Conservation (phyloP, 2,888 invertebrate species). For the Acrobeloides nanus region DNA sequence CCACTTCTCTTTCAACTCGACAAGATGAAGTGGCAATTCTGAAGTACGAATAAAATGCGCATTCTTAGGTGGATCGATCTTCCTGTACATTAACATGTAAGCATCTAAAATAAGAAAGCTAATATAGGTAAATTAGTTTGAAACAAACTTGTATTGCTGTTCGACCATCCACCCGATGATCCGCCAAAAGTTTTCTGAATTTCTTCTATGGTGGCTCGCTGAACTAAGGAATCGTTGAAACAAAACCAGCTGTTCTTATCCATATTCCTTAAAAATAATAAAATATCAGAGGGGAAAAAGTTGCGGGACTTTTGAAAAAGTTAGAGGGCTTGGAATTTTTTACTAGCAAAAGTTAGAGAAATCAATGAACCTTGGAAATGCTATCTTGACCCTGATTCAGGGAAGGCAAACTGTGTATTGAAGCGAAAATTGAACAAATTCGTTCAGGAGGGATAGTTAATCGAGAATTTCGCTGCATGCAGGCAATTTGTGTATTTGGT, state of each 20-base stretch:
- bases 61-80: constrained; percentile 54
- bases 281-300: constrained; percentile 47
- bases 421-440: too few species aligned
- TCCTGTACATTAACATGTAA: constrained; percentile 82
- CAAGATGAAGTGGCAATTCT: constrained; percentile 72
- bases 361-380: too few species aligned
- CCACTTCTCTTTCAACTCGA: constrained; percentile 63
- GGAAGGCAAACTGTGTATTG: too few species aligned
- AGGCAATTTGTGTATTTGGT: too few species aligned
- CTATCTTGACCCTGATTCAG: too few species aligned
- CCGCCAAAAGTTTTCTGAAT: constrained; percentile 76
- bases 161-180: constrained; percentile 61
- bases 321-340: too few species aligned
- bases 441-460: too few species aligned
- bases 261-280: constrained; percentile 54
- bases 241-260: constrained; percentile 70
- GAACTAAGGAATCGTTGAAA: constrained; percentile 78
- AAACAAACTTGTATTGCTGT: constrained; percentile 68
- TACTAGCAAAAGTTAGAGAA: too few species aligned
- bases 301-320: too few species aligned
- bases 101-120: neutral
- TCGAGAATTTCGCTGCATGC: too few species aligned
- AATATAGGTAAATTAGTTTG: neutral
- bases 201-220: constrained; percentile 63
- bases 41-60: constrained; percentile 62